phyloP scores from a whole-genome alignment of 2,113 vertebrate genomes.

The Cyprinus carpio region DNA sequence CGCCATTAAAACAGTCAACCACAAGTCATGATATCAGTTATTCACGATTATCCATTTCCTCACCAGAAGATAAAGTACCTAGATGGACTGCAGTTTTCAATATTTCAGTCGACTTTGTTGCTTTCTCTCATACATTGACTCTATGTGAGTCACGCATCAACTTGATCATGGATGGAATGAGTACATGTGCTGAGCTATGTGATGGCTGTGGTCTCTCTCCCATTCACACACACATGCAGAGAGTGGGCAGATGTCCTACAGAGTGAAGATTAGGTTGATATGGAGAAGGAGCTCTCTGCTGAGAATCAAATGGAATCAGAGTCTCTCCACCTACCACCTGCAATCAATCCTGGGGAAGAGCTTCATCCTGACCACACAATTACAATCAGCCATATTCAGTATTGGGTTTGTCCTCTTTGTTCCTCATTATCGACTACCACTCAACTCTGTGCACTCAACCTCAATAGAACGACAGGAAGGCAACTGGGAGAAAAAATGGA shows the following conservation, averaged over 20 bases:
- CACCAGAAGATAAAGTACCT: background rate
- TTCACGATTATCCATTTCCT: slow-evolving; percentile 23
- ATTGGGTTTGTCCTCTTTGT: slow-evolving; percentile 18
- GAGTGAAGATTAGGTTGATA: slow-evolving; percentile 35
- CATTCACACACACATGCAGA: background rate
- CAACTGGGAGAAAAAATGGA: slow-evolving; percentile 6
- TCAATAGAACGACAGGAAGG: slow-evolving; percentile 12
- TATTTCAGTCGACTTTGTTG: background rate
- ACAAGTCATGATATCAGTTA: slow-evolving; percentile 20
- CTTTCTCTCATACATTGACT: background rate
- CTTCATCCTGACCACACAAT: slow-evolving; percentile 40
- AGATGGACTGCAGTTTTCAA: background rate
- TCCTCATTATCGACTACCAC: slow-evolving; percentile 35
- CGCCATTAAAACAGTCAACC: background rate
- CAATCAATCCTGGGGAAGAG: slow-evolving; percentile 38
- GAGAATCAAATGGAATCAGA: slow-evolving; percentile 49
- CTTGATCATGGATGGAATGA: slow-evolving; percentile 21
- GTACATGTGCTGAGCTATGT: background rate
- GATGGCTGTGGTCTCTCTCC: background rate
- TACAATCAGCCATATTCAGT: slow-evolving; percentile 45
- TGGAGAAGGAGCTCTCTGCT: slow-evolving; percentile 45
- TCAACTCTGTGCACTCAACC: slow-evolving; percentile 22
- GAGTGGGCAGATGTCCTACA: slow-evolving; percentile 38
- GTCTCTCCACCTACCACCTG: slow-evolving; percentile 48
- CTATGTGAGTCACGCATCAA: background rate